Conservation (phyloP, 2,888 invertebrate species). For the Nephrotoma appendiculata region DNA sequence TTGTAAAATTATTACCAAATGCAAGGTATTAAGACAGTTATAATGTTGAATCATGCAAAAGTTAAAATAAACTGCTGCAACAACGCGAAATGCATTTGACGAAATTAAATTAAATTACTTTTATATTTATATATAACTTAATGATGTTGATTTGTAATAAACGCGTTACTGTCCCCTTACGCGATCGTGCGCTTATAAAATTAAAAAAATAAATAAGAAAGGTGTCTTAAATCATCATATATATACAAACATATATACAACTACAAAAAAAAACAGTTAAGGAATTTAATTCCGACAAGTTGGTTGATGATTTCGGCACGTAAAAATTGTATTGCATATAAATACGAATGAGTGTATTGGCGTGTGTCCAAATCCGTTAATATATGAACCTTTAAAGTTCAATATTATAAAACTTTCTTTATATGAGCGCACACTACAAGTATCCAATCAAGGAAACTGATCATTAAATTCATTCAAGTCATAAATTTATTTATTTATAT, state of each 20-base stretch:
- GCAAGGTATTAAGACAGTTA: slow-evolving; percentile 1
- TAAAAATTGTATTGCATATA: not conserved
- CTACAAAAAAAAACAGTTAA: not conserved
- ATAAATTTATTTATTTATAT: not conserved
- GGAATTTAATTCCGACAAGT: not conserved
- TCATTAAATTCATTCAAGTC: not conserved
- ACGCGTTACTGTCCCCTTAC: not conserved
- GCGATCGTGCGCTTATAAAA: not conserved
- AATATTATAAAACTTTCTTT: not conserved
- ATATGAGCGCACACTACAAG: not conserved
- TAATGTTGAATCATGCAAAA: slow-evolving; percentile 2
- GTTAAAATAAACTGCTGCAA: not conserved
- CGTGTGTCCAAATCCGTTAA: not conserved
- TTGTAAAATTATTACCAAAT: not conserved
- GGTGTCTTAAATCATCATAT: not conserved
- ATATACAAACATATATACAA: not conserved
- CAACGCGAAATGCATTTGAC: not conserved
- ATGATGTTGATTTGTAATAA: not conserved
- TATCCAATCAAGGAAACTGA: not conserved
- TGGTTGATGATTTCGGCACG: not conserved
- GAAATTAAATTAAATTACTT: not conserved
- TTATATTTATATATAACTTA: not conserved
- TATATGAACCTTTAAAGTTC: not conserved
- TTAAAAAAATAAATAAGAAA: not conserved
- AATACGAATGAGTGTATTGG: not conserved